phyloP scores from a whole-genome alignment of 2,797 vertebrate genomes.

The Sylvia borin region DNA sequence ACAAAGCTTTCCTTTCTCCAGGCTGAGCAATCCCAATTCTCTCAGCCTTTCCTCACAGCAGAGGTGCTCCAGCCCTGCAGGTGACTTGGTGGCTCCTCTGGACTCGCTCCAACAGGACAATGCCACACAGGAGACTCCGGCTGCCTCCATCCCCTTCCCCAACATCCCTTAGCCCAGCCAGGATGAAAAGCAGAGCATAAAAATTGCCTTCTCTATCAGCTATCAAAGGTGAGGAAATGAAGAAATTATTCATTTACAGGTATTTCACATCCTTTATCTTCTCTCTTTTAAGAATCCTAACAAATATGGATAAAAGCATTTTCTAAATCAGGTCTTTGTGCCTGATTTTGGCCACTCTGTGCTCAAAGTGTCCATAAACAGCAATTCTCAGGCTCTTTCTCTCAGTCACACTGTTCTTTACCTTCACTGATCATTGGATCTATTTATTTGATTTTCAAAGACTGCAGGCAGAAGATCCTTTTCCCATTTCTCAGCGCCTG shows the following conservation, averaged over 20 bases:
- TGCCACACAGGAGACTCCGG: rapidly evolving
- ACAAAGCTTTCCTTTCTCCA: not conserved
- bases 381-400: not conserved
- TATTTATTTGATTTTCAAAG: not conserved
- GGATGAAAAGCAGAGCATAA: not conserved
- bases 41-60: not conserved
- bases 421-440: not conserved
- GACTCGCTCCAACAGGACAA: not conserved
- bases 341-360: not conserved
- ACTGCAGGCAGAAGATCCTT: not conserved
- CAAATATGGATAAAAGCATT: not conserved
- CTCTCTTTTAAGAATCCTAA: not conserved
- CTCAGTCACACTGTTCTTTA: not conserved
- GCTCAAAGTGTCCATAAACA: not conserved
- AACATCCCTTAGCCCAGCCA: rapidly evolving
- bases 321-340: not conserved
- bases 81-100: not conserved
- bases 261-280: not conserved
- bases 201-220: not conserved
- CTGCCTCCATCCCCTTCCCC: not conserved
- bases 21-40: not conserved
- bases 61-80: not conserved
- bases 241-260: not conserved
- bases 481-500: not conserved
- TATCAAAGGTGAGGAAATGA: not conserved